phyloP scores from a whole-genome alignment of 2,113 vertebrate species.

The Reinhardtius hippoglossoides region DNA sequence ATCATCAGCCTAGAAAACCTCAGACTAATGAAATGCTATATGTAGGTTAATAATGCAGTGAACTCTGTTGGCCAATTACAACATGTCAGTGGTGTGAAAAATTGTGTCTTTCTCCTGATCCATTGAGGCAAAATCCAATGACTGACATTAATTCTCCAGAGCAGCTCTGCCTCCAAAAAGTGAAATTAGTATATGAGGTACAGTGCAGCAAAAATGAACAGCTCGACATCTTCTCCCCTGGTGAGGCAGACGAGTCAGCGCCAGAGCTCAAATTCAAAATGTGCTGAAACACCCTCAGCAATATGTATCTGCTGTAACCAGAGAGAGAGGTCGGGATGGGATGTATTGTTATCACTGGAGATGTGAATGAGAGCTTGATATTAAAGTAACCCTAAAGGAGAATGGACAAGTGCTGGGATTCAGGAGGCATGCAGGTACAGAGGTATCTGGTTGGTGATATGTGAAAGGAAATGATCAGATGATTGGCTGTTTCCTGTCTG shows the following conservation, averaged over 20 bases:
- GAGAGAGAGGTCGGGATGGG: slow-evolving; percentile 23
- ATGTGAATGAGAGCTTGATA: slow-evolving; percentile 30
- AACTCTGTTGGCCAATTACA: slow-evolving; percentile 37
- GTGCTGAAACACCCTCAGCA: slow-evolving; percentile 16
- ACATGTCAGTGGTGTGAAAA: slow-evolving; percentile 37
- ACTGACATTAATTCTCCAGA: slow-evolving; percentile 18
- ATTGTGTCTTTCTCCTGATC: slow-evolving; percentile 11
- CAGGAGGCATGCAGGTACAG: slow-evolving; percentile 10
- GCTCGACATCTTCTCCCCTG: not conserved
- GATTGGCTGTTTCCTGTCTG: slow-evolving; percentile 28
- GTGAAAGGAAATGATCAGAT: slow-evolving; percentile 35
- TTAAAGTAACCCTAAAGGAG: slow-evolving; percentile 26
- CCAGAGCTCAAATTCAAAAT: slow-evolving; percentile 41
- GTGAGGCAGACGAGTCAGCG: slow-evolving; percentile 9
- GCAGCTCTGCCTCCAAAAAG: slow-evolving; percentile 4
- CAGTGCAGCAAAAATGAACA: slow-evolving; percentile 1
- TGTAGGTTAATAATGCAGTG: slow-evolving; percentile 46
- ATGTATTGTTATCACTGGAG: slow-evolving; percentile 19
- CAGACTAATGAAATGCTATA: slow-evolving; percentile 17
- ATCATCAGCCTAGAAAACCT: slow-evolving; percentile 11
- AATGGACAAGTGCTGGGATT: slow-evolving; percentile 29
- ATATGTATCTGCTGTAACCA: slow-evolving; percentile 14
- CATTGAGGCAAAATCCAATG: slow-evolving; percentile 34
- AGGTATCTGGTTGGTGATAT: slow-evolving; percentile 9
- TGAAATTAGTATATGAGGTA: slow-evolving; percentile 1